Evolutionary conservation across 2,888 invertebrate species (phyloP).

Genomic region (Agrotis segetum): DNA sequence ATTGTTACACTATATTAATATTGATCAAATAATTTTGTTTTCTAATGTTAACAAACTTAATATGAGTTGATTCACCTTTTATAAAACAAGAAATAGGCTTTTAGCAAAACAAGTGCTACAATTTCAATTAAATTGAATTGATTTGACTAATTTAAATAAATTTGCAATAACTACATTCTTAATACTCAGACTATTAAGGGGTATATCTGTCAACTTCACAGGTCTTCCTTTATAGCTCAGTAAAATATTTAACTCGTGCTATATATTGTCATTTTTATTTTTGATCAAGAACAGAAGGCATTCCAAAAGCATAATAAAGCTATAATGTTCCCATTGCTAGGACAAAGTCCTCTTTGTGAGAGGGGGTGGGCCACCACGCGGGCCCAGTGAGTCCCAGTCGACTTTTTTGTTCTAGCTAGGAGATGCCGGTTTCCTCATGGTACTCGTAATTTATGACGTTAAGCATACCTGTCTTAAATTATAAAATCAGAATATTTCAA

Average conservation of each 20-base stretch:
- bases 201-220: constrained; percentile 36
- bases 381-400: too few relatives aligned
- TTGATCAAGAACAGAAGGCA: background rate
- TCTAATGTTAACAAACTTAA: background rate
- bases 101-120: constrained; percentile 66
- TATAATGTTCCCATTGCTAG: too few relatives aligned
- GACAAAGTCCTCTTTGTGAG: too few relatives aligned
- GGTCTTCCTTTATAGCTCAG: constrained; percentile 35
- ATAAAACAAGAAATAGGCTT: constrained; percentile 39
- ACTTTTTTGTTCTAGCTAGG: too few relatives aligned
- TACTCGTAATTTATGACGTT: too few relatives aligned
- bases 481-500: background rate
- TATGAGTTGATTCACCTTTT: constrained; percentile 4
- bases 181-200: constrained; percentile 64
- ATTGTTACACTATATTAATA: background rate
- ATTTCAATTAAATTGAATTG: constrained; percentile 69
- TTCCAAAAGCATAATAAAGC: too few relatives aligned
- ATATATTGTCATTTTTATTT: too few relatives aligned
- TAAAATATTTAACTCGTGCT: constrained; percentile 43
- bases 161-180: constrained; percentile 76
- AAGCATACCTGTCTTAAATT: background rate
- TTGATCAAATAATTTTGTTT: background rate
- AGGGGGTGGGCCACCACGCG: too few relatives aligned
- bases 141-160: constrained; percentile 82
- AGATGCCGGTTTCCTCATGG: too few relatives aligned